Evolutionary conservation across 2,113 vertebrate species (phyloP).

Genomic region (Caranx melampygus): DNA sequence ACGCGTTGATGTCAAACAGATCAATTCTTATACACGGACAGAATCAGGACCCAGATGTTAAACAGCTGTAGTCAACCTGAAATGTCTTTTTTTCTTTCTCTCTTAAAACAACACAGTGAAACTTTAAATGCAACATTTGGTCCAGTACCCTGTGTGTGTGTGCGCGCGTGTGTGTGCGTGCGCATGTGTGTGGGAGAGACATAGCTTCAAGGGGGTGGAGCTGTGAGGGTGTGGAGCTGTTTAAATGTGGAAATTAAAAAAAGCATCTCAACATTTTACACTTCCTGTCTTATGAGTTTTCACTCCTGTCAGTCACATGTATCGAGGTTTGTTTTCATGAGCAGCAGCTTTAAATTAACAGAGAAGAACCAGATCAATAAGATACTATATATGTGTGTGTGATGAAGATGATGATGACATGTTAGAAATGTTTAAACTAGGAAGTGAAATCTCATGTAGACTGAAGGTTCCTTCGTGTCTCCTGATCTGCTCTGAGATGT

Average conservation of each 20-base stretch:
- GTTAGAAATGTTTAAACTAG: too few species aligned
- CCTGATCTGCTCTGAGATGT: too few species aligned
- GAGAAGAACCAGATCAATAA: too few species aligned
- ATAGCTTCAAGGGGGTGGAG: neutral
- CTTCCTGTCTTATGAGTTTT: slow-evolving; percentile 23
- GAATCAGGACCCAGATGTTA: slow-evolving; percentile 22
- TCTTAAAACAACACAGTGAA: slow-evolving; percentile 50
- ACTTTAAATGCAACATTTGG: slow-evolving; percentile 36
- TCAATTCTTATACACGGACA: slow-evolving; percentile 18
- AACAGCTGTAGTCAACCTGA: slow-evolving; percentile 29
- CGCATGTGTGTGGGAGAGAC: slow-evolving; percentile 1
- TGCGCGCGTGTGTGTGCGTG: neutral
- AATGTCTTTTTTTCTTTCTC: slow-evolving; percentile 18
- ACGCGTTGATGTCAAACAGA: slow-evolving; percentile 12
- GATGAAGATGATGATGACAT: too few species aligned
- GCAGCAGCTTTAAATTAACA: too few species aligned
- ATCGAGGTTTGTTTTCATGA: neutral
- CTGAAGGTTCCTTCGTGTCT: too few species aligned
- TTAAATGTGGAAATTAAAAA: slow-evolving; percentile 70
- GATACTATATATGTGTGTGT: too few species aligned
- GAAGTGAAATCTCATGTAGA: too few species aligned
- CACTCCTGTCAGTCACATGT: neutral
- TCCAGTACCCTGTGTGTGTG: neutral
- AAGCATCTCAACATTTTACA: slow-evolving; percentile 70
- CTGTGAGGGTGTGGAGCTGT: slow-evolving; percentile 35